Evolutionary conservation across 2,888 invertebrate species (phyloP), one percentile per base, ranked within the genome.

Genomic region (Luffia ferchaultella): DNA sequence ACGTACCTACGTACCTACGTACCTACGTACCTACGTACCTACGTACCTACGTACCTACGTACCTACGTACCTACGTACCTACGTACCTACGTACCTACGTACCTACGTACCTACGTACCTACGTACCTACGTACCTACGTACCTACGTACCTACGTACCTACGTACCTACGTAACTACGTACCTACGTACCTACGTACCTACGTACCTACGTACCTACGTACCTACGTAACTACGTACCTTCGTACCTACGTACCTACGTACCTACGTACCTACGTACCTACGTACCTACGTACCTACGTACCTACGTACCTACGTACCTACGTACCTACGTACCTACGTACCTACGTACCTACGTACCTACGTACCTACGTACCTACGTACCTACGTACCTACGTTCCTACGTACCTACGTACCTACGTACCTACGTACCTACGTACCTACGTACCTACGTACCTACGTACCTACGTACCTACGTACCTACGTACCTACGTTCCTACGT

Each of bases 31-130:
- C 47, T 30, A 47, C 47, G 16, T 47, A 48, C 52, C 48, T 20
- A 47, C 47, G 20, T 47, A 47, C 47, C 47, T 30, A 47, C 47
- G 20, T 47, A 47, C 47, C 30, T 30, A 47, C 47, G 20, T 47
- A 47, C 47, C 47, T 30, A 47, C 47, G 16, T 47, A 48, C 52
- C 48, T 20, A 47, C 47, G 20, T 47, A 47, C 47, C 47, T 30
- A 47, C 47, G 20, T 47, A 47, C 47, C 30, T 30, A 47, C 47
- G 20, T 47, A 47, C 47, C 47, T 30, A 47, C 47, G 16, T 47
- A 48, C 52, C 48, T 20, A 47, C 47, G 20, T 47, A 47, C 47
- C 47, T 30, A 47, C 47, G 20, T 47, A 47, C 47, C 30, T 30
- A 47, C 47, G 20, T 47, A 47, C 47, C 47, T 30, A 47, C 47